Evolutionary conservation across 2,888 invertebrate species (phyloP).

Genomic region (Cosmopolites sordidus): DNA sequence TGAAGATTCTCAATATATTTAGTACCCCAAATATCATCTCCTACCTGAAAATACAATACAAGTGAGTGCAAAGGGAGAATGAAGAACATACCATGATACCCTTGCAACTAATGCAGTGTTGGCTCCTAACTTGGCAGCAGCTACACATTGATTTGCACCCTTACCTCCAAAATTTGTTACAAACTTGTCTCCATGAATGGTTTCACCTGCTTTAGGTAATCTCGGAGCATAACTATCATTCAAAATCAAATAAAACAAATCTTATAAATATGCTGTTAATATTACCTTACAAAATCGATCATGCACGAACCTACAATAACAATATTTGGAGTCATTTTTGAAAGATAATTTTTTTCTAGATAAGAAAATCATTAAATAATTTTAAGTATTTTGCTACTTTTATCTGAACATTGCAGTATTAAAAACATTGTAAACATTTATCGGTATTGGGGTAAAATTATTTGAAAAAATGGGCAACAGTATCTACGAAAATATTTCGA

Average conservation of each 20-base stretch:
- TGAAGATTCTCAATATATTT: slow-evolving; percentile 71
- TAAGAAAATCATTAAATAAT: no score
- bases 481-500: no score
- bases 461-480: no score
- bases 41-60: slow-evolving; percentile 60
- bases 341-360: no score
- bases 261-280: slow-evolving; percentile 2
- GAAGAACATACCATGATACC: slow-evolving; percentile 54
- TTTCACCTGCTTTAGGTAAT: slow-evolving; percentile 84
- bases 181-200: slow-evolving; percentile 78
- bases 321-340: slow-evolving; percentile 46
- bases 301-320: slow-evolving; percentile 83
- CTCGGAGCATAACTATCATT: slow-evolving; percentile 66
- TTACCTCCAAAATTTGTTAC: slow-evolving; percentile 90
- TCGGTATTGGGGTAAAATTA: no score
- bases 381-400: no score
- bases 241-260: slow-evolving; percentile 37
- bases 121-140: slow-evolving; percentile 83
- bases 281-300: slow-evolving; percentile 80
- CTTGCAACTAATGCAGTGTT: slow-evolving; percentile 76
- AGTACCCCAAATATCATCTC: slow-evolving; percentile 82
- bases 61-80: no score
- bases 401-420: no score
- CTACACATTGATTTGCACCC: slow-evolving; percentile 95
- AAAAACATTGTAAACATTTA: no score